Base-by-base conservation (phyloP, 2,113 vertebrate species). In the Mugil cephalus region DNA sequence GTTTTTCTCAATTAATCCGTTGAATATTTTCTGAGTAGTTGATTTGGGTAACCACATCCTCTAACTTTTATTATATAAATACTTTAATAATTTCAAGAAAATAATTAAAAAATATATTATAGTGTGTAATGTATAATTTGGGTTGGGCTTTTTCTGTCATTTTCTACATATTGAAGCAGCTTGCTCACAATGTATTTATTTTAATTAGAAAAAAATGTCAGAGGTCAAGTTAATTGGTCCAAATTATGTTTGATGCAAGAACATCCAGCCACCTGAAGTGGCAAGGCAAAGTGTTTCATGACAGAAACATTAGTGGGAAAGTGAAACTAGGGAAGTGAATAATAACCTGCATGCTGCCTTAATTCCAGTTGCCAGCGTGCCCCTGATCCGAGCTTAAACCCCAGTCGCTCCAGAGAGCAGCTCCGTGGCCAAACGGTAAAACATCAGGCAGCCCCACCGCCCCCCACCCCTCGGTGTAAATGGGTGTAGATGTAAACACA, bases 341-440 rank as follows among this genome's bases (percentile, higher is more conserved):
- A 54, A 74, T 55, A 73, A 66, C 83, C 39, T 10, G 21, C 36
- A 50, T 24, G 15, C 54, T 17, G 69, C 35, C 24, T 77, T 80
- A 78, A 87, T 86, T 72, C 53, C 21, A 62, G 15, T 30, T 14
- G 53, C 60, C 54, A 80, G 55, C 62, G 69, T 71, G 71, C 35
- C 24, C 34, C 47, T 34, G 61, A 5, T 80, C 36, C 13, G 58
- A 56, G 64, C 36, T 74, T 71, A 72, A 81, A 68, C 82, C 8
- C 18, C 12, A 34, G 30, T 14, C 17, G 48, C 35, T 42, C n/a
- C 13, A 8, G 56, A n/a, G 30, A 69, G 42, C 62, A 35, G 61
- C 58, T 65, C 39, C 30, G 19, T 62, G 62, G 77, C 19, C 24
- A 38, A 55, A 58, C 15, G 13, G 34, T 30, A 15, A 54, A 45